phyloP scores from a whole-genome alignment of 2,888 invertebrate species.

The Hypena proboscidalis region DNA sequence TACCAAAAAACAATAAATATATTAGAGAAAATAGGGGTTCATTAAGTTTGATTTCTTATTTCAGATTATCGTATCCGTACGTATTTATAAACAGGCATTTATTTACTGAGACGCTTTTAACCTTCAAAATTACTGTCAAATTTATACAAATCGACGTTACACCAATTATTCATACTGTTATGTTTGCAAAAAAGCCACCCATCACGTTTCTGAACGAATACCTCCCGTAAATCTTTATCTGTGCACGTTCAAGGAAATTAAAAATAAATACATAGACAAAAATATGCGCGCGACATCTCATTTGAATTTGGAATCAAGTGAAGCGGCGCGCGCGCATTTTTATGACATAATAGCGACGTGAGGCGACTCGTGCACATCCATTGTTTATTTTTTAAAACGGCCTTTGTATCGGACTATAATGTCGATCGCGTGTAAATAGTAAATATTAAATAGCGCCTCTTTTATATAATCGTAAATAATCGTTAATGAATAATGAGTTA shows the following conservation, averaged over 20 bases:
- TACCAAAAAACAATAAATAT: too few species aligned
- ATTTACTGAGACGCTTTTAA: too few species aligned
- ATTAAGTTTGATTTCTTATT: too few species aligned
- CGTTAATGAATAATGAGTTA: too few species aligned
- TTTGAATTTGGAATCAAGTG: slow-evolving; percentile 32
- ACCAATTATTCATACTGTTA: neutral
- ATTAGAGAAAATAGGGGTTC: too few species aligned
- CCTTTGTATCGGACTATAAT: slow-evolving; percentile 30
- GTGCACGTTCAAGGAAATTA: slow-evolving; percentile 44
- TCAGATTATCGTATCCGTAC: too few species aligned
- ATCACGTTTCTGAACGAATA: slow-evolving; percentile 3
- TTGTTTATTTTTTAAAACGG: slow-evolving; percentile 29
- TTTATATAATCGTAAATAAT: too few species aligned
- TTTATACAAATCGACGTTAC: too few species aligned
- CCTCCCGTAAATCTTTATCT: slow-evolving; percentile 22
- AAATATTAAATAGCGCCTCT: too few species aligned
- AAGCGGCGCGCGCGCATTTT: slow-evolving; percentile 32
- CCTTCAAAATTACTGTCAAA: too few species aligned
- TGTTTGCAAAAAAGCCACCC: too few species aligned
- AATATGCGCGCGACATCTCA: slow-evolving; percentile 33
- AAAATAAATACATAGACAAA: slow-evolving; percentile 18
- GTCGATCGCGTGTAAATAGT: slow-evolving; percentile 14
- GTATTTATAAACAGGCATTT: too few species aligned
- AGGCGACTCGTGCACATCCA: slow-evolving; percentile 29
- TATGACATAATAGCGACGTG: slow-evolving; percentile 40